A percentile compares a stretch with the other conserved stretches of the same genome.
Evolutionary conservation across 2,888 invertebrate species (phyloP).

Genomic region (Caenorhabditis drosophilae): DNA sequence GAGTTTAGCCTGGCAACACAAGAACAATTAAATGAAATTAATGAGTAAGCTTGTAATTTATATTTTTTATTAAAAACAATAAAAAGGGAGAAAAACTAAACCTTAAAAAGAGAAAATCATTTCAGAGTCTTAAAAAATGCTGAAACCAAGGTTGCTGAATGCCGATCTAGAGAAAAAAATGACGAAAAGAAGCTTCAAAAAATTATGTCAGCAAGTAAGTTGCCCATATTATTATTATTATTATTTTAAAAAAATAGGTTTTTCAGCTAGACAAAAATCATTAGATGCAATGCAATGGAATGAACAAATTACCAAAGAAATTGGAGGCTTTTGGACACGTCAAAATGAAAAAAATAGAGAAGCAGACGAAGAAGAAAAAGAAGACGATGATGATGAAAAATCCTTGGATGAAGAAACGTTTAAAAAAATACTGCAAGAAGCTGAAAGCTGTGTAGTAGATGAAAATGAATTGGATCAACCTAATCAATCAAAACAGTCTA

Average conservation of each 20-base stretch:
- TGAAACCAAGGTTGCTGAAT: constrained; percentile 25
- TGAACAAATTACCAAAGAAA: constrained; percentile 41
- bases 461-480: constrained; percentile 37
- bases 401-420: constrained; percentile 49
- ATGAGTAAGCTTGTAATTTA: constrained; percentile 10
- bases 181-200: constrained; percentile 20
- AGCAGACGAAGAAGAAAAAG: constrained; percentile 19
- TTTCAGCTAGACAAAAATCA: constrained; percentile 49
- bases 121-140: constrained; percentile 38
- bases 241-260: neutral
- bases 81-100: too few species aligned
- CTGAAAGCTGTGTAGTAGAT: too few species aligned
- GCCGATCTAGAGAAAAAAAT: constrained; percentile 21
- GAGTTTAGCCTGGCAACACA: constrained; percentile 41
- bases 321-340: constrained; percentile 46
- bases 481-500: neutral
- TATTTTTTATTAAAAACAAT: constrained; percentile 1
- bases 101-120: too few species aligned
- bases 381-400: constrained; percentile 35
- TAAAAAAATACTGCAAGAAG: constrained; percentile 45
- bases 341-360: constrained; percentile 33
- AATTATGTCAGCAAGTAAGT: constrained; percentile 36
- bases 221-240: too few species aligned
- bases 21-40: constrained; percentile 42
- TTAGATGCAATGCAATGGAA: constrained; percentile 47